These are phyloP conservation scores for Steromphala cineraria DNA, from an alignment of 2,888 invertebrate species.

Conservation along the genomic window DNA sequence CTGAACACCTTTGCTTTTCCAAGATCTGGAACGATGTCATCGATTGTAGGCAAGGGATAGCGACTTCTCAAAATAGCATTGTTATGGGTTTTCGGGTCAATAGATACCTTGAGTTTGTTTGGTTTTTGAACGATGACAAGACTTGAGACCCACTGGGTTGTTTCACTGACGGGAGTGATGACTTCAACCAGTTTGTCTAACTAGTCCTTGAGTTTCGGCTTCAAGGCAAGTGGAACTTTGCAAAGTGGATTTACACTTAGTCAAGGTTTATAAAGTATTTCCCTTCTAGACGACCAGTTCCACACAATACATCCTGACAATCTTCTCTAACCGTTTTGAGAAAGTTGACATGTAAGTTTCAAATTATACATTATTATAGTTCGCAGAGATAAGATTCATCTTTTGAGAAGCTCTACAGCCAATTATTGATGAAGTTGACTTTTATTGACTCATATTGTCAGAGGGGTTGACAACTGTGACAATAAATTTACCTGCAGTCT, in stretches of 20 bases:
- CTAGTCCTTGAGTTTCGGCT: constrained; percentile 31
- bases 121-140: constrained; percentile 37
- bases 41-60: constrained; percentile 40
- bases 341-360: no score
- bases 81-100: constrained; percentile 45
- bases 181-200: constrained; percentile 32
- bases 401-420: not conserved
- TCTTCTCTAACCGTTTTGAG: not conserved
- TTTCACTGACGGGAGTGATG: constrained; percentile 34
- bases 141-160: constrained; percentile 45
- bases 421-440: not conserved
- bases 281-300: constrained; percentile 22
- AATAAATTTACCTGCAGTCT: no score
- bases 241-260: constrained; percentile 25
- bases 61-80: constrained; percentile 34
- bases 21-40: constrained; percentile 44
- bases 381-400: constrained; percentile 13
- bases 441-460: not conserved
- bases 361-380: not conserved
- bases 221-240: constrained; percentile 29
- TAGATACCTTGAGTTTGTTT: constrained; percentile 37
- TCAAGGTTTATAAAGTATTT: constrained; percentile 28
- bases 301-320: constrained; percentile 23
- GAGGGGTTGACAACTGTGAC: not conserved
- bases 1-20: constrained; percentile 41